Evolutionary conservation across 2,113 vertebrate genomes (phyloP), one percentile per base, ranked within the genome.

Genomic region (Sander lucioperca): DNA sequence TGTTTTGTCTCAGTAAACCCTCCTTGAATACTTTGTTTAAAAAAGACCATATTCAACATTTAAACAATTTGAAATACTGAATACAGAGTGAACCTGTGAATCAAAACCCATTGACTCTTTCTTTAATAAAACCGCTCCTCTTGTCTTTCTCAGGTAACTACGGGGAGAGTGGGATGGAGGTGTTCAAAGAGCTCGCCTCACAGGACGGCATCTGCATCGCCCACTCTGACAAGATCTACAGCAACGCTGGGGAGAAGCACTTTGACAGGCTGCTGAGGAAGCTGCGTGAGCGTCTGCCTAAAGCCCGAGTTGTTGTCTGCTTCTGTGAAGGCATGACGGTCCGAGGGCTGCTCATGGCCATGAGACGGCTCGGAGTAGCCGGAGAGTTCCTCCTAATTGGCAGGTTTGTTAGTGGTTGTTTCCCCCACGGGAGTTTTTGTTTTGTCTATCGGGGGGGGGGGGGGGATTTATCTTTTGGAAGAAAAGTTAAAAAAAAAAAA

Each of bases 301-400:
- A 99, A 91, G 98, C 98, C 6, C 91, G 97, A 39, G 98, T 99
- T 77, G 98, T 99, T 48, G 97, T 99, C 74, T 99, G 98, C 91
- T 99, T 99, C 96, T 99, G 98, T 0, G 98, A 99, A 87, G 98
- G 98, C 59, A 99, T 99, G 98, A 99, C 98, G 0, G 98, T 99
- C 13, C 95, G 97, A 5, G 97, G 98, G 0, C 96, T 99, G 43
- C 97, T 99, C 80, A 97, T 97, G 0, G 98, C 98, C 87, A 99
- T 99, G 98, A 95, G 96, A 16, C 96, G 98, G 12, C 95, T 98
- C 1, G 97, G 97, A 1, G 97, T 99, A 0, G 94, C 96, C 0
- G 96, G 97, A 66, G 97, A 99, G 92, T 98, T 99, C 82, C 96
- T 98, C n/a, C 94, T 99, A 57, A 96, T 99, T 30, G 98, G 98